Conservation (phyloP, 2,888 invertebrate genomes). For the Patella depressa region DNA sequence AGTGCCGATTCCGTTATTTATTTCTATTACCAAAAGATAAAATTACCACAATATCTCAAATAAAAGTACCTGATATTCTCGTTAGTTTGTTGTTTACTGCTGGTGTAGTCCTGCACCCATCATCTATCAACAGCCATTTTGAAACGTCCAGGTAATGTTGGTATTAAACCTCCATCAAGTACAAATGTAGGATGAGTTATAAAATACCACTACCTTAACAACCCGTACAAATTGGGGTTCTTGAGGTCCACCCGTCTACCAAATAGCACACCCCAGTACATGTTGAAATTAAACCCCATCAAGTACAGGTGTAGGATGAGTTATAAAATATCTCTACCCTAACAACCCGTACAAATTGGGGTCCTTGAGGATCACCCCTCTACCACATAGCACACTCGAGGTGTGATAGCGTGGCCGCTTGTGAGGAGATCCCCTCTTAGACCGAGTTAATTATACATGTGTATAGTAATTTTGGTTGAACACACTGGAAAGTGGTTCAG, state of each 20-base stretch:
- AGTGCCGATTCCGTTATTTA: too few relatives aligned
- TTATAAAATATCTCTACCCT: neutral
- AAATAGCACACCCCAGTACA: neutral
- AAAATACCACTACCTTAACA: neutral
- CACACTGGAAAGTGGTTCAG: neutral
- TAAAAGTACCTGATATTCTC: too few relatives aligned
- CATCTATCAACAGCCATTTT: too few relatives aligned
- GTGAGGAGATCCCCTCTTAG: neutral
- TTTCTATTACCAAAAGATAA: too few relatives aligned
- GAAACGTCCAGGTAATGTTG: neutral
- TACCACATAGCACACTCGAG: slow-evolving; percentile 1
- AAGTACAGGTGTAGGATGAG: slow-evolving; percentile 3
- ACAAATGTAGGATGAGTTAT: neutral
- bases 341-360: slow-evolving; percentile 4
- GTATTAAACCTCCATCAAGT: neutral
- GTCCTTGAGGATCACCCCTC: slow-evolving; percentile 3
- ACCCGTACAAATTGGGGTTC: neutral
- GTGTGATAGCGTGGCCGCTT: neutral
- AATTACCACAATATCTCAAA: too few relatives aligned
- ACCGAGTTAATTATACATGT: neutral
- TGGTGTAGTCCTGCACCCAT: too few relatives aligned
- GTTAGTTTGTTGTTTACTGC: too few relatives aligned
- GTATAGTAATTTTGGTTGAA: neutral
- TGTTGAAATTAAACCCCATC: slow-evolving; percentile 7
- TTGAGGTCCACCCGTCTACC: neutral